A percentile compares a stretch with the other conserved stretches of the same genome.
These are phyloP conservation scores for Carettochelys insculpta DNA, from an alignment of 2,113 vertebrate species.

Conservation along the genomic window DNA sequence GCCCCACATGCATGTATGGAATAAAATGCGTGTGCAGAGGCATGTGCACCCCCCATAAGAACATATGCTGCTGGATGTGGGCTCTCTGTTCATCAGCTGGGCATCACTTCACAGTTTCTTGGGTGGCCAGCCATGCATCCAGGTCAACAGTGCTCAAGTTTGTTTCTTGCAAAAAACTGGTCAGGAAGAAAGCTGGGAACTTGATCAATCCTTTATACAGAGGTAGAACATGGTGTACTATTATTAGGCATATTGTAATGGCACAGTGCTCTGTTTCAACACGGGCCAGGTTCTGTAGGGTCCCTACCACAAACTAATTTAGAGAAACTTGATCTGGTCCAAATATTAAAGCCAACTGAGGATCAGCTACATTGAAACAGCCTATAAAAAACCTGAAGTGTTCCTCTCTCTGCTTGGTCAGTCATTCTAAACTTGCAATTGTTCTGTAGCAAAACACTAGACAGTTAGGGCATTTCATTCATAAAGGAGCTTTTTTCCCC, in stretches of 20 bases:
- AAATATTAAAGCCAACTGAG: not conserved
- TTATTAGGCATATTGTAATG: too few species aligned
- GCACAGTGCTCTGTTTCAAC: not conserved
- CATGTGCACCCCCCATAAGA: too few species aligned
- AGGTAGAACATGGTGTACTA: not conserved
- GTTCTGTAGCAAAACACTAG: not conserved
- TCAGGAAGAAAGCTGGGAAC: too few species aligned
- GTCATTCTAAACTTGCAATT: not conserved
- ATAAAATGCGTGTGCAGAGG: too few species aligned
- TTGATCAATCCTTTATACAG: not conserved
- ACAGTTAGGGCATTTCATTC: fast-evolving
- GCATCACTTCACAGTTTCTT: too few species aligned
- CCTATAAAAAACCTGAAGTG: not conserved
- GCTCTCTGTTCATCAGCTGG: too few species aligned
- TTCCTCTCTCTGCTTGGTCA: not conserved
- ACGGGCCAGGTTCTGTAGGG: not conserved
- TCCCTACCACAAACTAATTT: not conserved
- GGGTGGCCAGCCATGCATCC: too few species aligned
- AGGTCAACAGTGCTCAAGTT: too few species aligned
- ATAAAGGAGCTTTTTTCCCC: not conserved
- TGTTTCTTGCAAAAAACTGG: too few species aligned
- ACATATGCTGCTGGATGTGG: too few species aligned
- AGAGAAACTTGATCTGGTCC: not conserved
- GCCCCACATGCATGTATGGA: too few species aligned
- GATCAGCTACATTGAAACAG: not conserved